These are phyloP conservation scores for Xyrauchen texanus DNA, from an alignment of 2,113 vertebrate genomes.

Conservation along the genomic window DNA sequence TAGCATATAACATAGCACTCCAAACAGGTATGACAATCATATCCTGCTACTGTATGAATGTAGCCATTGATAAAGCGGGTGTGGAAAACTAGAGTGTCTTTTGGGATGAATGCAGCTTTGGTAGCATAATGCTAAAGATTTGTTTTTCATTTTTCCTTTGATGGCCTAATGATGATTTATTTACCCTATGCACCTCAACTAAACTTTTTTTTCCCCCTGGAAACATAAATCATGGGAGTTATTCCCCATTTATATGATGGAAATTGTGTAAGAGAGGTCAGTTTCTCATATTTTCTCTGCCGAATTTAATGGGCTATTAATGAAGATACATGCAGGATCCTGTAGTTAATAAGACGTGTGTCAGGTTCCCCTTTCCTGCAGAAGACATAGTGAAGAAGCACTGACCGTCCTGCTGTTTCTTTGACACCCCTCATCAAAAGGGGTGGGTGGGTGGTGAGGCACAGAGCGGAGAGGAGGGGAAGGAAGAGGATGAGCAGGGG, in stretches of 20 bases:
- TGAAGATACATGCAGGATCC: slow-evolving; percentile 72
- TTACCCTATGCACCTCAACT: slow-evolving; percentile 62
- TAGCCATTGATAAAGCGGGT: too few species aligned
- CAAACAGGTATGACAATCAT: too few species aligned
- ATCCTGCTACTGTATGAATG: too few species aligned
- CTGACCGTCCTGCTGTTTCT: slow-evolving; percentile 46
- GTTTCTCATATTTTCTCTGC: slow-evolving; percentile 65
- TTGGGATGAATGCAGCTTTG: slow-evolving; percentile 27
- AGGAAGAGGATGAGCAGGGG: not conserved
- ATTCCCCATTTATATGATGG: slow-evolving; percentile 61
- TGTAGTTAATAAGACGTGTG: slow-evolving; percentile 71
- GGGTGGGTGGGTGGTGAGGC: slow-evolving; percentile 44
- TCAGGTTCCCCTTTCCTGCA: slow-evolving; percentile 62
- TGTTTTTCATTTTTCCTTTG: slow-evolving; percentile 30
- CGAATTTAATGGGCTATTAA: slow-evolving; percentile 69
- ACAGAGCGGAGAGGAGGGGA: slow-evolving; percentile 49
- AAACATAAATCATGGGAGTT: slow-evolving; percentile 63
- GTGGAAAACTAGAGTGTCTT: not conserved
- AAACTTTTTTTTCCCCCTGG: slow-evolving; percentile 52
- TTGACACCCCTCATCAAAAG: slow-evolving; percentile 41
- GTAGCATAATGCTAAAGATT: slow-evolving; percentile 16
- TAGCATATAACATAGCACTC: too few species aligned
- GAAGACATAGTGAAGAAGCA: slow-evolving; percentile 65
- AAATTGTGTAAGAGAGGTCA: slow-evolving; percentile 66
- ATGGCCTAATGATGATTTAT: slow-evolving; percentile 58